Evolutionary conservation across 2,888 invertebrate genomes (phyloP), one percentile per base, ranked within the genome.

Genomic region (Euclidia mi): DNA sequence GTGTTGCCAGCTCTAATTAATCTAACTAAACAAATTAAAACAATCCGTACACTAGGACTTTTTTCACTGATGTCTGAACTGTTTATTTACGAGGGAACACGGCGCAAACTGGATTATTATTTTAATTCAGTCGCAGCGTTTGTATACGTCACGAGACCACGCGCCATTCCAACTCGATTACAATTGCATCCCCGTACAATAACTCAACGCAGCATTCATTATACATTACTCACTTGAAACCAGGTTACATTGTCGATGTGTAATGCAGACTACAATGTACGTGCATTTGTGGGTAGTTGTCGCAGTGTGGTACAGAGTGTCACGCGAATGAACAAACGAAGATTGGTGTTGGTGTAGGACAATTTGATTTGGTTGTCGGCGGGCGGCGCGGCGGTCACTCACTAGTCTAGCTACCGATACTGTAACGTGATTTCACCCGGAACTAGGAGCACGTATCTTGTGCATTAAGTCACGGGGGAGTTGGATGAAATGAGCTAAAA

Each of bases 401-500:
- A 32, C 40, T 47, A 48, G n/a, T n/a, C 37, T 48, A 40, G 45
- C 44, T 42, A 66, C 32, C 14, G 25, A 48, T 12, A 20, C 4
- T 47, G 41, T 46, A 61, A 58, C 56, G 58, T 31, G 48, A 56
- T 49, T 56, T 45, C 35, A 42, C 38, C 48, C 32, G 35, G 47
- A 42, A 52, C 51, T 48, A 56, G 37, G 6, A 34, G 20, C 46
- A 60, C 60, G 53, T 56, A 45, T 46, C 48, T 44, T 34, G 20
- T 14, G 37, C 50, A 58, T 37, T 32, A 37, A 50, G 43, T 60
- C 57, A 38, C 48, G 42, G 9, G 18, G 41, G 52, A 63, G 38
- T 59, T 52, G 34, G 64, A 71, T 58, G 45, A 51, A 67, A 48
- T 46, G 9, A 44, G 45, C 41, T 47, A 49, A 56, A 65, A 63